A percentile compares a stretch with the other conserved stretches of the same genome.
These are phyloP conservation scores for Gavia stellata DNA, from an alignment of 2,113 vertebrate genomes.

Conservation along the genomic window DNA sequence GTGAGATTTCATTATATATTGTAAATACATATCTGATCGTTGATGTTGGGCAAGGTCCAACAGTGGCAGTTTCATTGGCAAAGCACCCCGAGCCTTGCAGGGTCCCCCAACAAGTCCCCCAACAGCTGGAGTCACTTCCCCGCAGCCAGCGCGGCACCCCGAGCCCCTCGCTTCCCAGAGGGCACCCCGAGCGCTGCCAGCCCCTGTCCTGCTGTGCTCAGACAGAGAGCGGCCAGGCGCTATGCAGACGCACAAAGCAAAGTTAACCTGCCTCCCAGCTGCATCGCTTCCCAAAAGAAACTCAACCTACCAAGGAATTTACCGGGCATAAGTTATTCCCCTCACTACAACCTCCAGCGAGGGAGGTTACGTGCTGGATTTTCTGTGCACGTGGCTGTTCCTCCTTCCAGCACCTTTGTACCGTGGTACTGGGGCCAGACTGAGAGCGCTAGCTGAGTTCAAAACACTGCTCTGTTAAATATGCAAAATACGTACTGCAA, in stretches of 20 bases:
- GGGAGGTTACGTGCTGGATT: neutral
- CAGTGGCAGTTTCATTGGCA: neutral
- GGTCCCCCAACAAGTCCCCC: neutral
- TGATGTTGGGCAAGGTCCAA: neutral
- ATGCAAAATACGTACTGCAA: rapidly evolving
- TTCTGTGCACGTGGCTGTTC: neutral
- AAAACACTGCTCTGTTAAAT: neutral
- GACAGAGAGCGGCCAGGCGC: neutral
- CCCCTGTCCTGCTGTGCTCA: neutral
- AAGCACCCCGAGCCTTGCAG: neutral
- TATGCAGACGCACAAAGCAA: neutral
- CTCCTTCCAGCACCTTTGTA: neutral
- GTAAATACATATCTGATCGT: neutral
- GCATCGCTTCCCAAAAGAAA: neutral
- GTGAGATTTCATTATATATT: neutral
- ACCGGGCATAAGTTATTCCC: neutral
- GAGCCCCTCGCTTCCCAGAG: neutral
- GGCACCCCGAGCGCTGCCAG: neutral
- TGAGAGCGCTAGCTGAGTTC: neutral
- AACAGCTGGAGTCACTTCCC: neutral
- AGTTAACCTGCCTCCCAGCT: neutral
- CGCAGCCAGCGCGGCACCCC: rapidly evolving
- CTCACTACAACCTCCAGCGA: neutral
- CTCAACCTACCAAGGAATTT: neutral
- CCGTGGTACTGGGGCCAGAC: neutral